Conservation (phyloP, 2,797 vertebrate genomes). For the Prunella strophiata region DNA sequence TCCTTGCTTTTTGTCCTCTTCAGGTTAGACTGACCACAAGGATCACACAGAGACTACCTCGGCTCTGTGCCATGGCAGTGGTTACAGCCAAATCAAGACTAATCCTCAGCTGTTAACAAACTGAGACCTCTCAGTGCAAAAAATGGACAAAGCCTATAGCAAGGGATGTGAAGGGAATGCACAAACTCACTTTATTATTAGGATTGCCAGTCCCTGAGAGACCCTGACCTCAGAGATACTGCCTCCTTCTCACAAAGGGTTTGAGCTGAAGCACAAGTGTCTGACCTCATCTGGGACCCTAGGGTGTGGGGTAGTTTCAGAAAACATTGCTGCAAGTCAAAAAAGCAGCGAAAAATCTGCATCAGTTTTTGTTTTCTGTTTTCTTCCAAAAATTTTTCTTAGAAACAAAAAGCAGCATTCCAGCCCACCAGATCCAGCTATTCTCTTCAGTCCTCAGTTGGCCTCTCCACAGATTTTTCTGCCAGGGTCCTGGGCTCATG, state of each 20-base stretch:
- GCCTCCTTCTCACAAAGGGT: neutral
- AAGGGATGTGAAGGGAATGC: neutral
- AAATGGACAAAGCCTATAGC: neutral
- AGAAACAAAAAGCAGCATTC: neutral
- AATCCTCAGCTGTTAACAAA: neutral
- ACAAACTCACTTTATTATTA: neutral
- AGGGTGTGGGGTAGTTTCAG: neutral
- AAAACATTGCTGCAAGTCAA: neutral
- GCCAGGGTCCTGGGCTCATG: neutral
- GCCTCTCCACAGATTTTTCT: neutral
- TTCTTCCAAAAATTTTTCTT: neutral
- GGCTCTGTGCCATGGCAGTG: rapidly evolving
- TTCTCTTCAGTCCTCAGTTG: constrained; percentile 21
- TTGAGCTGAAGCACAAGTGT: neutral
- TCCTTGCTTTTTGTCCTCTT: neutral
- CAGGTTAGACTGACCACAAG: neutral
- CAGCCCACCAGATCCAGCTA: neutral
- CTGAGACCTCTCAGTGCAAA: neutral
- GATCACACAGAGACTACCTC: rapidly evolving
- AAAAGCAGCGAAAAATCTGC: neutral
- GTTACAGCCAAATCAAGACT: neutral
- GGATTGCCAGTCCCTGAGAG: neutral
- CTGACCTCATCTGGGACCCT: neutral
- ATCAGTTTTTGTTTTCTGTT: neutral
- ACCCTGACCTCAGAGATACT: neutral